Base-by-base conservation (phyloP, 1,140 invertebrate genomes). In the Bradysia coprophila region DNA sequence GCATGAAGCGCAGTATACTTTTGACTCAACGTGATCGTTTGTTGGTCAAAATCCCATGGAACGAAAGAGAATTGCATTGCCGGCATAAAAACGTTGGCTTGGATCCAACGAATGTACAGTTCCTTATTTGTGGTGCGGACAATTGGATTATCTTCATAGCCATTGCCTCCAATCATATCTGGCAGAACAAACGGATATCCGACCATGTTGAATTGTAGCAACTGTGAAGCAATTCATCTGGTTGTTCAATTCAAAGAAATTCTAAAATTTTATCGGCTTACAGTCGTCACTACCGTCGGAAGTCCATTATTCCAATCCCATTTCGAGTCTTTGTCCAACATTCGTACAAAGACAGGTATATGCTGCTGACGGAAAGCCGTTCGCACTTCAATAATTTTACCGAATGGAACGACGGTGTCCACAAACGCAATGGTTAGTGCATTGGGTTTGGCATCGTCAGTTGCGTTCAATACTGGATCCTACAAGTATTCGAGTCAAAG, bases 81-180 rank as follows among this genome's bases (percentile, higher is more conserved):
- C 0, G 90, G 87, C 71, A 96, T 75, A 51, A 92, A 91, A 0
- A 77, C 70, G 46, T 83, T 89, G 2, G 76, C 77, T 60, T 93
- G 81, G 19, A 90, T 59, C 90, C 90, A 96, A 48, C 91, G 65
- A 37, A 94, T 74, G 50, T 82, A 92, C n/a, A 95, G 62, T 57
- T 94, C 82, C 46, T 76, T 75, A 3, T 71, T 71, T 2, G 76
- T 76, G 19, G n/a, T n/a, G n/a, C n/a, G n/a, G n/a, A n/a, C n/a
- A n/a, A n/a, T n/a, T 2, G 63, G 69, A 55, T 68, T 65, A 28
- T 66, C 60, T 10, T 68, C 59, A 51, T 80, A 85, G 0, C 75
- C 81, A 55, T 91, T 92, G 2, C 91, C 90, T 2, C 90, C 90
- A 48, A 96, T 78, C 81, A 93, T 89, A 54, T 93, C 89, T 1